Percentiles rank a stretch among this genome's conserved stretches.
Evolutionary conservation across 1,140 invertebrate genomes (phyloP).

Genomic region (Cyclargus thomasi): DNA sequence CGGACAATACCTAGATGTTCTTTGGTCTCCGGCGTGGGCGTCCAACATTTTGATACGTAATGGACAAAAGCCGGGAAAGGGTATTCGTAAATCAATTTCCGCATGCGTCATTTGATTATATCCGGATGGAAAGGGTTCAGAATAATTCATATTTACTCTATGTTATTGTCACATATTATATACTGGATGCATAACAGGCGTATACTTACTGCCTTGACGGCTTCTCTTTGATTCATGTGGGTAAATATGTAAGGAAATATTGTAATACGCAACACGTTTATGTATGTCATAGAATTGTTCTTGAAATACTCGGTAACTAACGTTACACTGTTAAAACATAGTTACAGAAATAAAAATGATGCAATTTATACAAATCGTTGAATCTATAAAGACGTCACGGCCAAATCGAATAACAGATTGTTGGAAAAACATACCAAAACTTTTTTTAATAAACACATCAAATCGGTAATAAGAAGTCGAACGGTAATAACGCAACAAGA

Average conservation of each 20-base stretch:
- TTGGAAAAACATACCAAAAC: slow-evolving; percentile 9
- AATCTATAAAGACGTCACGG: slow-evolving; percentile 15
- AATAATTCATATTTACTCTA: slow-evolving; percentile 45
- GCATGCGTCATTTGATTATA: slow-evolving; percentile 47
- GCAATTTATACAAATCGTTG: background rate
- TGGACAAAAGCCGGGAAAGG: slow-evolving; percentile 34
- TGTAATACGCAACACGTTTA: too few relatives aligned
- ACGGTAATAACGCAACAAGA: slow-evolving; percentile 42
- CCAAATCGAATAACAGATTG: slow-evolving; percentile 5
- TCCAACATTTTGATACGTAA: slow-evolving; percentile 22
- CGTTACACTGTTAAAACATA: too few relatives aligned
- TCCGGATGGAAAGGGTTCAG: slow-evolving; percentile 39
- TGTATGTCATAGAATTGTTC: too few relatives aligned
- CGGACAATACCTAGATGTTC: slow-evolving; percentile 10
- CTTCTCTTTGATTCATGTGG: too few relatives aligned
- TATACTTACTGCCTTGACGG: background rate
- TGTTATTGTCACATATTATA: slow-evolving; percentile 31
- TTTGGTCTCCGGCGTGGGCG: slow-evolving; percentile 3
- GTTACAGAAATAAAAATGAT: too few relatives aligned
- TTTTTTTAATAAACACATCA: slow-evolving; percentile 39
- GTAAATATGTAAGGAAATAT: too few relatives aligned
- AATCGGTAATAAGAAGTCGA: slow-evolving; percentile 33
- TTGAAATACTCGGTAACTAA: too few relatives aligned
- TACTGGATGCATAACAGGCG: background rate
- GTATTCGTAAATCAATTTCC: slow-evolving; percentile 48